Percentiles rank a stretch among this genome's conserved stretches.
These are phyloP conservation scores for Pterostichus madidus DNA, from an alignment of 2,888 invertebrate genomes.

Conservation along the genomic window DNA sequence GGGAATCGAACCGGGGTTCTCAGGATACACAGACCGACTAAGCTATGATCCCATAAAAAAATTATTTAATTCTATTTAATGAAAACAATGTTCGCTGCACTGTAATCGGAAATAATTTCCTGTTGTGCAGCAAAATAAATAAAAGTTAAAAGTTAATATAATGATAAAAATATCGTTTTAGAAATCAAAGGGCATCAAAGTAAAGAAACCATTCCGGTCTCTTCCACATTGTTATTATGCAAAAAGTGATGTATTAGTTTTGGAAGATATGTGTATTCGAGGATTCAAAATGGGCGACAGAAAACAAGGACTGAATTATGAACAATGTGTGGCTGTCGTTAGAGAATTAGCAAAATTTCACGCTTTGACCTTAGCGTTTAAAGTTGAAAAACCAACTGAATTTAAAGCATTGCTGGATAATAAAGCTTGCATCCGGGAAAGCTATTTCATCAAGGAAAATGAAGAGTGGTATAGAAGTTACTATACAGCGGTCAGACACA, in stretches of 20 bases:
- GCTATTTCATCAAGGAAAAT: conserved; percentile 83
- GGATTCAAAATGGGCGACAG: conserved; percentile 84
- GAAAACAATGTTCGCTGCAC: too few species aligned
- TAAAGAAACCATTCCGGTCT: conserved; percentile 72
- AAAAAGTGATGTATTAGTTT: conserved; percentile 78
- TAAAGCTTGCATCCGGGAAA: conserved; percentile 79
- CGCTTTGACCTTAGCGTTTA: conserved; percentile 83
- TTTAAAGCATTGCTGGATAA: conserved; percentile 79
- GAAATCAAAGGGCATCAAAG: conserved; percentile 74
- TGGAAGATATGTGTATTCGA: conserved; percentile 82
- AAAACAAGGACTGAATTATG: conserved; percentile 80
- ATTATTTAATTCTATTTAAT: too few species aligned
- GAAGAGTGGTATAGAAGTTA: conserved; percentile 85
- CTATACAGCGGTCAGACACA: conserved; percentile 82
- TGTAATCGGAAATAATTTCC: too few species aligned
- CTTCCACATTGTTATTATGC: conserved; percentile 83
- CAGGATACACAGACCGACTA: too few species aligned
- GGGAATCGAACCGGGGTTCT: too few species aligned
- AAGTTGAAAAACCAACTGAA: conserved; percentile 78
- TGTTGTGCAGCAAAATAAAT: too few species aligned
- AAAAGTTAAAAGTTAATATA: too few species aligned
- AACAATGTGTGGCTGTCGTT: conserved; percentile 81
- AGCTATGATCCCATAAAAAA: too few species aligned
- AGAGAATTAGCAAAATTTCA: conserved; percentile 83
- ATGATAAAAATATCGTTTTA: conserved; percentile 8